phyloP scores from a whole-genome alignment of 2,888 invertebrate genomes.

The Myathropa florea region DNA sequence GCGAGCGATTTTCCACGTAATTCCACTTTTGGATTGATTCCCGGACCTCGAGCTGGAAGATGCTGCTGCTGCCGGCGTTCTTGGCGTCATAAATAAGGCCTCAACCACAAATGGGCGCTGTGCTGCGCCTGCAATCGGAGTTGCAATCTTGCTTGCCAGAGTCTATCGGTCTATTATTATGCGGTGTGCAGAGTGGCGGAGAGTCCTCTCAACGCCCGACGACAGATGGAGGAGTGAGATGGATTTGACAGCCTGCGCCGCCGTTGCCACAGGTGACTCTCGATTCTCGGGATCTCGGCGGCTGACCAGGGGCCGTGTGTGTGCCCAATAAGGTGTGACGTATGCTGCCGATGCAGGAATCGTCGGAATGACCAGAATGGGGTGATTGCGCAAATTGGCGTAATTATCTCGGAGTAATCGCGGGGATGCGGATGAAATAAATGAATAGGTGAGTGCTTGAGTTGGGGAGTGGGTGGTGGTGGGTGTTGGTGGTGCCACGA shows the following conservation, averaged over 20 bases:
- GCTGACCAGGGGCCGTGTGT: constrained; percentile 23
- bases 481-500: too few species aligned
- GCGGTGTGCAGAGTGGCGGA: constrained; percentile 14
- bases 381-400: constrained; percentile 68
- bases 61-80: background rate
- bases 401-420: constrained; percentile 62
- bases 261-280: constrained; percentile 62
- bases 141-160: constrained; percentile 41
- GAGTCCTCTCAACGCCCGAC: background rate
- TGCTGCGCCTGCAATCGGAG: constrained; percentile 61
- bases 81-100: constrained; percentile 61
- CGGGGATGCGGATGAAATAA: constrained; percentile 60
- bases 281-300: too few species aligned
- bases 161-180: constrained; percentile 44
- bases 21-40: constrained; percentile 69
- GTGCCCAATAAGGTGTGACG: constrained; percentile 46
- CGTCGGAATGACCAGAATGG: constrained; percentile 57
- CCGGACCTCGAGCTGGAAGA: constrained; percentile 44
- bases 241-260: constrained; percentile 62
- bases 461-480: background rate
- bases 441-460: constrained; percentile 48
- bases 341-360: constrained; percentile 25
- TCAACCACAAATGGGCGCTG: constrained; percentile 65
- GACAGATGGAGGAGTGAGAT: constrained; percentile 62
- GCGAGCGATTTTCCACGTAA: constrained; percentile 63